A percentile compares a stretch with the other conserved stretches of the same genome.
Conservation (phyloP, 2,113 vertebrate species). For the Dissostichus mawsoni region DNA sequence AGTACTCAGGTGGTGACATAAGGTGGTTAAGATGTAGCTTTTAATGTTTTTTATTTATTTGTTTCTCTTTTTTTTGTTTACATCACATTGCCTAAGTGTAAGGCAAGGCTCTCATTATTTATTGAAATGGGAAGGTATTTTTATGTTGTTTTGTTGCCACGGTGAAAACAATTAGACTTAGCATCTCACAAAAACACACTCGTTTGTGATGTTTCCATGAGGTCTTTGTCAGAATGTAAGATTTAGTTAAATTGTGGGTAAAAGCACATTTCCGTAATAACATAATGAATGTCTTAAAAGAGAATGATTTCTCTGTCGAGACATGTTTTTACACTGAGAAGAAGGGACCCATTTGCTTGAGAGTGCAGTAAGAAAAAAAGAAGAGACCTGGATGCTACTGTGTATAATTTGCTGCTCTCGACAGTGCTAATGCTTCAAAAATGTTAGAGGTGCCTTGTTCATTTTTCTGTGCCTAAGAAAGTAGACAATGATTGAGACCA, state of each 20-base stretch:
- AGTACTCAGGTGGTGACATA: conserved; percentile 91
- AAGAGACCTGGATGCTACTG: conserved; percentile 76
- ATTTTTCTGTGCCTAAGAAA: conserved; percentile 85
- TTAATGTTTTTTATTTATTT: conserved; percentile 81
- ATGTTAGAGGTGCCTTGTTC: conserved; percentile 88
- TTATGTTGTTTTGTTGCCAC: conserved; percentile 52
- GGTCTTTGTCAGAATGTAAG: conserved; percentile 74
- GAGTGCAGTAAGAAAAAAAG: conserved; percentile 48
- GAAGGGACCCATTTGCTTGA: conserved; percentile 62
- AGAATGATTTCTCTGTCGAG: conserved; percentile 68
- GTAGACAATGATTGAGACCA: conserved; percentile 69
- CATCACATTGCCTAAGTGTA: conserved; percentile 84
- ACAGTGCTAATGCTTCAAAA: conserved; percentile 83
- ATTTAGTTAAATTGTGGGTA: conserved; percentile 63
- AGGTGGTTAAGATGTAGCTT: conserved; percentile 87
- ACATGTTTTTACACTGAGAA: conserved; percentile 62
- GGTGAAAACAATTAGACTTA: conserved; percentile 57
- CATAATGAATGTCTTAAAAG: conserved; percentile 75
- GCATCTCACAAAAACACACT: conserved; percentile 48
- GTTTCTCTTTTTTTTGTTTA: conserved; percentile 50
- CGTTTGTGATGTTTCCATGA: conserved; percentile 54
- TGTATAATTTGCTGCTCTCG: conserved; percentile 79
- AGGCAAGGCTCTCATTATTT: conserved; percentile 79
- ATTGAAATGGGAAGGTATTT: conserved; percentile 71
- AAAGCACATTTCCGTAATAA: conserved; percentile 82